Evolutionary conservation across 2,888 invertebrate species (phyloP).

Genomic region (Arctia plantaginis): DNA sequence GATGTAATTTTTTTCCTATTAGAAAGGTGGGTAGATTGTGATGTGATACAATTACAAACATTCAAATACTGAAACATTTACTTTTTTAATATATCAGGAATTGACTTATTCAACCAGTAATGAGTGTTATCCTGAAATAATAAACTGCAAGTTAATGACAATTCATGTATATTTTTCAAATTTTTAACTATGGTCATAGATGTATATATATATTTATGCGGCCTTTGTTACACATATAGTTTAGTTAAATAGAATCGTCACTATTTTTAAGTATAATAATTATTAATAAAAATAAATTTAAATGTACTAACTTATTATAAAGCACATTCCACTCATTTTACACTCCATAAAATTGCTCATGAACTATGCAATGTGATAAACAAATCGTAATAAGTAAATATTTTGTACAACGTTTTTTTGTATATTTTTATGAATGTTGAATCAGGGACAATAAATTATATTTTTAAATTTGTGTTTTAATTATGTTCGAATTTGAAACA

Average conservation of each 20-base stretch:
- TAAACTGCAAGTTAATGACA: neutral
- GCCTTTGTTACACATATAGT: neutral
- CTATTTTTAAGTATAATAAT: neutral
- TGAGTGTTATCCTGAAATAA: neutral
- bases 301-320: slow-evolving; percentile 7
- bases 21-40: too few species aligned
- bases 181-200: neutral
- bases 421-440: slow-evolving; percentile 73
- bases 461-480: slow-evolving; percentile 55
- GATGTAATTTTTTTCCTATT: neutral
- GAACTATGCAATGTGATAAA: slow-evolving; percentile 57
- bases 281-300: slow-evolving; percentile 2
- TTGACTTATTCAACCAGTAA: neutral
- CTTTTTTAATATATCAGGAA: too few species aligned
- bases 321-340: slow-evolving; percentile 31
- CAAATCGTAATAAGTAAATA: slow-evolving; percentile 63
- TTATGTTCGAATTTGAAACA: slow-evolving; percentile 5
- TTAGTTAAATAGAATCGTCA: neutral
- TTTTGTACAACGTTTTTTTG: slow-evolving; percentile 69
- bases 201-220: neutral
- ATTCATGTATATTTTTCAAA: neutral
- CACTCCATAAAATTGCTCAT: slow-evolving; percentile 39
- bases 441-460: slow-evolving; percentile 72
- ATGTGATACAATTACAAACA: too few species aligned
- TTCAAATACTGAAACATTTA: too few species aligned